Base-by-base conservation (phyloP, 1,140 invertebrate species). In the Bombus consobrinus region DNA sequence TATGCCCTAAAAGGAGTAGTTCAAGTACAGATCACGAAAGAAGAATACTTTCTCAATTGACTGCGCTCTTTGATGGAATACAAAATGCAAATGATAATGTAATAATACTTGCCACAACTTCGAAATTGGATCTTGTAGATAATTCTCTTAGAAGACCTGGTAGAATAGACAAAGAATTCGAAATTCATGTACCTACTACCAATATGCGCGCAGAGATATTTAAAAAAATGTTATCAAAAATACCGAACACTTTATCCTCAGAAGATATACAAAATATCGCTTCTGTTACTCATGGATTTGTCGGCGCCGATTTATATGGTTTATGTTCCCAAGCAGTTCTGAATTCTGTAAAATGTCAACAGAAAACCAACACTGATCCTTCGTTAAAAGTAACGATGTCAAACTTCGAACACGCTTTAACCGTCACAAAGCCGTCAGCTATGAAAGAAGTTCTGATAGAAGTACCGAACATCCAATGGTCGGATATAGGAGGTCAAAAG, bases 401-500 rank as follows among this genome's bases (percentile, higher is more conserved):
- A 28, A 96, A 98, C 94, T 95, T 98, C 43, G 93, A 96, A 59
- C 92, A 94, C 32, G 98, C 98, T 39, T 93, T 98, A 43, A 97
- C 95, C 12, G 93, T 96, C 47, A 97, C 98, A 0, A 97, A 97
- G 91, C 98, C 98, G 0, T 98, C 97, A 92, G 98, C 98, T 1
- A 99, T 99, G 98, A 96, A 98, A 86, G 98, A 98, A 94, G 96
- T 99, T 2, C 95, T 97, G 39, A 96, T 99, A 84, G 98, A 99
- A 94, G 95, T 97, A 41, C 97, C 98, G 13, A 97, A 98, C 94
- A 98, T 98, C 0, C 96, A 96, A 90, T 99, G 99, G 99, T 94
- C 96, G 3, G 98, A 99, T 90, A 99, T 99, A 90, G 99, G 98
- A 18, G 99, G 99, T 0, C 98, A 98, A 93, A 96, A 97, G 53